Conservation (phyloP, 2,888 invertebrate species). For the Orchesellides sinensis region DNA sequence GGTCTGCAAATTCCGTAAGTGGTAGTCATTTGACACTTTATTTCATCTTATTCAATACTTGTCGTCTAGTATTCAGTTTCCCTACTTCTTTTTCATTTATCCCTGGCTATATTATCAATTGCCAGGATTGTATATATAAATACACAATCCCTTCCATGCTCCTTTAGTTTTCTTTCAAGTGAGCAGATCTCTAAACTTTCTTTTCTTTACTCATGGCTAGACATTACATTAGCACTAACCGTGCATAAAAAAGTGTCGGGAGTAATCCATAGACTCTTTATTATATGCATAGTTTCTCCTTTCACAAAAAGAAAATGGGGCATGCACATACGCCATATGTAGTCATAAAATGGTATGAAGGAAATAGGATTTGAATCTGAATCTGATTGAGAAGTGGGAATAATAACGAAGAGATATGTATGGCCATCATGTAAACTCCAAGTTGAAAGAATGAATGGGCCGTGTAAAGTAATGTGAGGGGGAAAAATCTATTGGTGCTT, state of each 20-base stretch:
- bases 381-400: conserved; percentile 18
- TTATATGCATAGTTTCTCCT: background rate
- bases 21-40: background rate
- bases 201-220: background rate
- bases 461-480: background rate
- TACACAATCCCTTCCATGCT: background rate
- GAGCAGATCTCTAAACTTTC: no score
- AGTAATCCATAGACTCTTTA: background rate
- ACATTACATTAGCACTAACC: background rate
- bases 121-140: no score
- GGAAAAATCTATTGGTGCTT: conserved; percentile 4
- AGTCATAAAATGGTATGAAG: no score
- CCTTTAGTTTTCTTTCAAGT: no score
- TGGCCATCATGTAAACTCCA: conserved; percentile 5
- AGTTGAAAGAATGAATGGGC: conserved; percentile 1
- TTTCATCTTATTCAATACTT: conserved; percentile 10
- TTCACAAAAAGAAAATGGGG: background rate
- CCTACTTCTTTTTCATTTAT: background rate
- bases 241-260: background rate
- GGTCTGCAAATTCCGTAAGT: conserved; percentile 4
- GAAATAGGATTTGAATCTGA: no score
- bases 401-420: conserved; percentile 16
- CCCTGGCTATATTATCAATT: background rate
- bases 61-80: background rate
- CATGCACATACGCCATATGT: no score